Base-by-base conservation (phyloP, 2,113 vertebrate species). In the Corynorhinus townsendii region DNA sequence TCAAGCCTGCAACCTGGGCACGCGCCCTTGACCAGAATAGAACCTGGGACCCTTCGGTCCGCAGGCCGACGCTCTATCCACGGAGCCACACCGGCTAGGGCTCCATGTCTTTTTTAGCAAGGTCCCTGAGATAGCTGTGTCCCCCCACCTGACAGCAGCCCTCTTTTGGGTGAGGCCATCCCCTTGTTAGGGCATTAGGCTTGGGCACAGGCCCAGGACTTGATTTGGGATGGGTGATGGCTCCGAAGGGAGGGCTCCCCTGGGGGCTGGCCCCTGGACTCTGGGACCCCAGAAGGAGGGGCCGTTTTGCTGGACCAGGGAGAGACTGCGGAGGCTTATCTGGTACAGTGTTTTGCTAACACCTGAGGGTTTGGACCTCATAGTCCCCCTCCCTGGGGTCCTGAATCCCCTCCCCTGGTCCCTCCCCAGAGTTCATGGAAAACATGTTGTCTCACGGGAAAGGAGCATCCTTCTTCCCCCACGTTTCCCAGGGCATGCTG, bases 381-480 rank as follows among this genome's bases (percentile, higher is more conserved):
- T 26, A 43, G 54, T 38, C 45, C 45, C 66, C 28, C 43, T n/a
- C 1, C 47, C 24, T 15, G 35, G 47, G 11, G 5, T 9, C 30
- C 77, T 89, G 49, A 91, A 33, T 64, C 49, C 28, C 54, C 12
- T 1, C 11, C 64, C 17, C 5, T 20, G 28, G n/a, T 84, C n/a
- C n/a, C 54, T 17, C 4, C 52, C 45, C 95, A 99, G 99, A 98
- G 22, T 99, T 99, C 95, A 98, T 98, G 92, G 98, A 97, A 54
- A 95, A 96, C 2, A 91, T 99, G 93, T 92, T 99, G 91, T 98
- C 99, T 75, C 97, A 99, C 0, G 98, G 98, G 75, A 99, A 98
- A 97, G 99, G 99, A 77, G 99, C 98, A 2, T 98, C 99, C 19
- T 99, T 99, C 95, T 97, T 97, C 20, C 85, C 98, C 30, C 96